A percentile compares a stretch with the other conserved stretches of the same genome.
These are phyloP conservation scores for Calephelis virginiensis DNA, from an alignment of 1,140 invertebrate genomes.

Conservation along the genomic window DNA sequence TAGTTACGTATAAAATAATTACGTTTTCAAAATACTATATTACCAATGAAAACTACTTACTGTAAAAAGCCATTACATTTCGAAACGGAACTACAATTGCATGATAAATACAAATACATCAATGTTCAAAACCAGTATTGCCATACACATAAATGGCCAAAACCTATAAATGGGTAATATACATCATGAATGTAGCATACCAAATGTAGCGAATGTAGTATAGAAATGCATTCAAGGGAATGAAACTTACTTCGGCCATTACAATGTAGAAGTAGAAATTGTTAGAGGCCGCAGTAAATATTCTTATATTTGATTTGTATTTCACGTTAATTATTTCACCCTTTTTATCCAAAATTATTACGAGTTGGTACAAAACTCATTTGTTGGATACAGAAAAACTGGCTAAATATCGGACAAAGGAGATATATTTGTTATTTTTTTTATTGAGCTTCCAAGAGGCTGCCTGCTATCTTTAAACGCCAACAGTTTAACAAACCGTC, in stretches of 20 bases:
- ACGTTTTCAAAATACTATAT: too few relatives aligned
- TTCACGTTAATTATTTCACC: neutral
- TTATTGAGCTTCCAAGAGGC: too few relatives aligned
- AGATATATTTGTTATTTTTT: too few relatives aligned
- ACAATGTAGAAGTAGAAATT: neutral
- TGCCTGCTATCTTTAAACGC: too few relatives aligned
- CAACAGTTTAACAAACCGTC: too few relatives aligned
- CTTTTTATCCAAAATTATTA: too few relatives aligned
- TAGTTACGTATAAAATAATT: too few relatives aligned
- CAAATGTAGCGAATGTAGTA: slow-evolving; percentile 17
- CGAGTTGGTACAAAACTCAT: too few relatives aligned
- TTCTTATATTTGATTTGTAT: neutral
- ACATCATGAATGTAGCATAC: slow-evolving; percentile 19
- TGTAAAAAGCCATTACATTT: too few relatives aligned
- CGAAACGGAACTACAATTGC: neutral
- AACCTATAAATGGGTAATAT: slow-evolving; percentile 16
- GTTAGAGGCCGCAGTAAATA: slow-evolving; percentile 5
- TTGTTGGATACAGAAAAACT: too few relatives aligned
- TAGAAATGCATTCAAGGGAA: slow-evolving; percentile 24
- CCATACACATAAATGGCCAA: neutral
- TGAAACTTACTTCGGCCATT: slow-evolving; percentile 15
- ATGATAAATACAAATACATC: slow-evolving; percentile 4
- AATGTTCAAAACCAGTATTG: neutral
- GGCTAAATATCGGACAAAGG: too few relatives aligned
- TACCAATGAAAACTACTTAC: too few relatives aligned